Conservation (phyloP, 1,140 invertebrate species). For the Meteorus sp. region DNA sequence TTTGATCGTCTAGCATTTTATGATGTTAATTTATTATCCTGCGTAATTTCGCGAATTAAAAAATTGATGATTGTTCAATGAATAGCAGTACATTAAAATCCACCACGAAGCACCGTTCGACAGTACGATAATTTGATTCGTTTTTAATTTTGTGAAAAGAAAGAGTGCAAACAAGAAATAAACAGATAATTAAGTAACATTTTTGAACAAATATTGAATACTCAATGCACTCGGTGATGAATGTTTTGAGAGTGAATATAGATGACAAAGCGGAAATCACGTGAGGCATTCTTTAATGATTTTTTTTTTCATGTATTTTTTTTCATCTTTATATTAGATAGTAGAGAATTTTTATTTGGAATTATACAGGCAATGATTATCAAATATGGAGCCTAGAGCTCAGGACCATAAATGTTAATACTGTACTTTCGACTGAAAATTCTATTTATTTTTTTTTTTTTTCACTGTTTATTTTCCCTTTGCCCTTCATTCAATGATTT, state of each 20-base stretch:
- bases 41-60: too few relatives aligned
- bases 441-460: constrained; percentile 8
- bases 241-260: neutral
- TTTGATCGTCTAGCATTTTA: neutral
- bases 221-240: too few relatives aligned
- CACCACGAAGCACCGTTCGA: constrained; percentile 6
- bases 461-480: neutral
- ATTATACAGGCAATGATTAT: constrained; percentile 19
- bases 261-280: constrained; percentile 5
- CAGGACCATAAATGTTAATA: constrained; percentile 24
- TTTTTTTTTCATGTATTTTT: constrained; percentile 14
- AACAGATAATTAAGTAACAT: too few relatives aligned
- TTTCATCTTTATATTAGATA: constrained; percentile 10
- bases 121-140: too few relatives aligned
- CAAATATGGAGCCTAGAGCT: constrained; percentile 23
- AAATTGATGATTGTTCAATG: neutral
- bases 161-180: too few relatives aligned
- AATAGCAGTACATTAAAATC: neutral
- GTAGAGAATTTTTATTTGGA: neutral
- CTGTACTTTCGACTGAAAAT: constrained; percentile 24
- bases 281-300: constrained; percentile 5
- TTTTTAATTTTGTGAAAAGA: neutral
- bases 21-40: too few relatives aligned
- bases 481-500: too few relatives aligned
- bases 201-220: too few relatives aligned